Conservation (phyloP, 2,797 vertebrate genomes). For the Acrossocheilus wenchowensis region DNA sequence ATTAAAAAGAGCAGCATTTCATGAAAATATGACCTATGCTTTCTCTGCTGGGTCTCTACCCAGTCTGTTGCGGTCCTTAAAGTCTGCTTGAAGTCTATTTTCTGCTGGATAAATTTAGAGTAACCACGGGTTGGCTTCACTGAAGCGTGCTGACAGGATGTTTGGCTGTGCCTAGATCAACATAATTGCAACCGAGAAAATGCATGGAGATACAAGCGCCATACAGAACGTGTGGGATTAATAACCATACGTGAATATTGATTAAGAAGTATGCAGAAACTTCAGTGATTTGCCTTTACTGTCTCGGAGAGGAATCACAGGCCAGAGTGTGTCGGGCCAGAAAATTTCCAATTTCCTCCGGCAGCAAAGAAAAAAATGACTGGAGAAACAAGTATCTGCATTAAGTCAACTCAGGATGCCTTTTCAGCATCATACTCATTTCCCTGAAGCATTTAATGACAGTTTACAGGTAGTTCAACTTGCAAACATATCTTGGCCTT, state of each 20-base stretch:
- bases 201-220: slow-evolving; percentile 2
- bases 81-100: slow-evolving; percentile 38
- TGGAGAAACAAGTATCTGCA: slow-evolving; percentile 49
- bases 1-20: slow-evolving; percentile 50
- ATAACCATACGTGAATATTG: background rate
- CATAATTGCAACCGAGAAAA: slow-evolving; percentile 43
- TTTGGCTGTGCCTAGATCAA: slow-evolving; percentile 43
- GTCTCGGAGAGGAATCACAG: background rate
- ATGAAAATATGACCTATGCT: slow-evolving; percentile 37
- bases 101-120: slow-evolving; percentile 45
- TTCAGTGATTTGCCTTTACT: slow-evolving; percentile 4
- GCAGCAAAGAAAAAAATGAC: background rate
- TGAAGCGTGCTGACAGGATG: slow-evolving; percentile 38
- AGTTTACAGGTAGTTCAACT: slow-evolving; percentile 77
- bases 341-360: slow-evolving; percentile 31
- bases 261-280: slow-evolving; percentile 1
- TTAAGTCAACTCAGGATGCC: slow-evolving; percentile 59
- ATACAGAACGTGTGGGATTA: slow-evolving; percentile 24
- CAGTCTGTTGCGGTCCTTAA: slow-evolving; percentile 16
- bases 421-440: slow-evolving; percentile 64
- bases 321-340: background rate
- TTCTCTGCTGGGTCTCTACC: slow-evolving; percentile 36
- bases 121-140: slow-evolving; percentile 35
- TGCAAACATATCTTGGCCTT: slow-evolving; percentile 76
- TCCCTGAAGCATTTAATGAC: slow-evolving; percentile 82